These are phyloP conservation scores for Sinosuthora webbiana DNA, from an alignment of 2,113 vertebrate genomes.

Conservation along the genomic window DNA sequence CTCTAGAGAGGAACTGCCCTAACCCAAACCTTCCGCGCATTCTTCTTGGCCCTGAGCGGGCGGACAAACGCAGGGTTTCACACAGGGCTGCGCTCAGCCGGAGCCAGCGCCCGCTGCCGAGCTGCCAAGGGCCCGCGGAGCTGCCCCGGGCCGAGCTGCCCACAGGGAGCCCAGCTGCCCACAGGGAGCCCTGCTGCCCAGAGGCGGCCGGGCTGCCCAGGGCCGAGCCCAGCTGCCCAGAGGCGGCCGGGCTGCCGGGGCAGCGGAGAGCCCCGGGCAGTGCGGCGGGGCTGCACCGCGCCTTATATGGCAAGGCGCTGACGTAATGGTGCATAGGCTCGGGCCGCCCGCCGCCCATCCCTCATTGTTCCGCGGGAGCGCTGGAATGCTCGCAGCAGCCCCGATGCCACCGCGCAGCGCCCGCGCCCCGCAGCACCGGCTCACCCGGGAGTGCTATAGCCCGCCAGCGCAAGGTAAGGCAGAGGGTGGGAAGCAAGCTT, in stretches of 20 bases:
- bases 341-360: slow-evolving; percentile 82
- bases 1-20: slow-evolving; percentile 58
- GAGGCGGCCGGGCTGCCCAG: not conserved
- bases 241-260: no score
- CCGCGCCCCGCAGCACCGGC: slow-evolving; percentile 56
- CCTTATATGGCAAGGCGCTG: slow-evolving; percentile 94
- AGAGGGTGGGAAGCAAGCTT: slow-evolving; percentile 25
- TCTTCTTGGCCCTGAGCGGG: slow-evolving; percentile 55
- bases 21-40: slow-evolving; percentile 65
- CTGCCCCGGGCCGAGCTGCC: no score
- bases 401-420: slow-evolving; percentile 62
- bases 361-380: slow-evolving; percentile 90
- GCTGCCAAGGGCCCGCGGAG: not conserved
- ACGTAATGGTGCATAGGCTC: slow-evolving; percentile 93
- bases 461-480: slow-evolving; percentile 44
- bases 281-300: not conserved
- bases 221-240: no score
- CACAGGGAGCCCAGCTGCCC: not conserved
- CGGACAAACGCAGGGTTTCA: slow-evolving; percentile 64
- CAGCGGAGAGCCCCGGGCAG: not conserved
- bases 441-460: not conserved
- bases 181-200: no score
- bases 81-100: slow-evolving; percentile 53
- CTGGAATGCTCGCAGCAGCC: slow-evolving; percentile 83
- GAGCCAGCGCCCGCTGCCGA: not conserved